These are phyloP conservation scores for Hylaea fasciaria DNA, from an alignment of 2,888 invertebrate species.

Conservation along the genomic window DNA sequence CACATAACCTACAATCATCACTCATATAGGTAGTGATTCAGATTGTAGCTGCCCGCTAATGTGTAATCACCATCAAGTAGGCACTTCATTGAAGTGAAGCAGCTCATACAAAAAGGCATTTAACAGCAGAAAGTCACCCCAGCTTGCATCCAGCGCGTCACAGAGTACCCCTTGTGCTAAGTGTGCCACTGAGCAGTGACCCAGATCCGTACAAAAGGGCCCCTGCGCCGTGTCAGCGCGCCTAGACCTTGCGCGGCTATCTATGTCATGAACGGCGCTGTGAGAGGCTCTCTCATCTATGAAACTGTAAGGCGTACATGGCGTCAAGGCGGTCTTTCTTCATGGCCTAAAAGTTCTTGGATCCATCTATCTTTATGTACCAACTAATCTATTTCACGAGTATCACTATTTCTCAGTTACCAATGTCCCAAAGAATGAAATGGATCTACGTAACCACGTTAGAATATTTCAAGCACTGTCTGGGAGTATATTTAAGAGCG, in stretches of 20 bases:
- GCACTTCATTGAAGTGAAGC: slow-evolving; percentile 3
- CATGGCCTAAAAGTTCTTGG: too few relatives aligned
- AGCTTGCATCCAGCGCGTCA: slow-evolving; percentile 27
- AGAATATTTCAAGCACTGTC: too few relatives aligned
- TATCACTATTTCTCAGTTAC: too few relatives aligned
- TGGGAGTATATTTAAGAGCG: too few relatives aligned
- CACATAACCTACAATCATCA: too few relatives aligned
- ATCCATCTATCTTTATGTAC: too few relatives aligned
- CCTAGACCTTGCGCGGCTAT: slow-evolving; percentile 42
- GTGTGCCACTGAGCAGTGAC: slow-evolving; percentile 59
- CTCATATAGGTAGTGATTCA: too few relatives aligned
- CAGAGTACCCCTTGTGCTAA: slow-evolving; percentile 41
- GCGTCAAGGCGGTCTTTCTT: too few relatives aligned
- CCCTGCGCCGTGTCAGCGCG: slow-evolving; percentile 34
- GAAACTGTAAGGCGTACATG: background rate
- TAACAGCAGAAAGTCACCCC: slow-evolving; percentile 17
- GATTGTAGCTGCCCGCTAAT: background rate
- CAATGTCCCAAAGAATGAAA: too few relatives aligned
- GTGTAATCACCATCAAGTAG: slow-evolving; percentile 1
- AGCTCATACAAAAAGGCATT: slow-evolving; percentile 17
- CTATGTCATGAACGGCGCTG: slow-evolving; percentile 36
- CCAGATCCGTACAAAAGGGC: slow-evolving; percentile 59
- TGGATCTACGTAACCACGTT: too few relatives aligned
- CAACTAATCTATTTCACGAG: too few relatives aligned
- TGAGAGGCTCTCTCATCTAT: slow-evolving; percentile 1